Evolutionary conservation across 1,140 invertebrate species (phyloP).

Genomic region (Leucophenga varia): DNA sequence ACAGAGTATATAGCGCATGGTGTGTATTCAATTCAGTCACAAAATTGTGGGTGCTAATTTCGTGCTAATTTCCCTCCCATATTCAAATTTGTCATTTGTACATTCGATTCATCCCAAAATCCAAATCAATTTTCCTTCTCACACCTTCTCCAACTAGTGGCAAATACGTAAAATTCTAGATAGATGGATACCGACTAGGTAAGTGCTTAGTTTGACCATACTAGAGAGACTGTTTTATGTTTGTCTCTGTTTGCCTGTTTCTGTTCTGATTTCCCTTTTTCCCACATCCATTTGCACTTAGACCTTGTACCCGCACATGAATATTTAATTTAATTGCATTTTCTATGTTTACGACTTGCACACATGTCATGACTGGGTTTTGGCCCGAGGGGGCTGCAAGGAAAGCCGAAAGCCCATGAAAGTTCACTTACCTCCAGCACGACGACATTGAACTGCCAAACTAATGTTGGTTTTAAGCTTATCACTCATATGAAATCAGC

Average conservation of each 20-base stretch:
- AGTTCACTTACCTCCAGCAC: conserved; percentile 38
- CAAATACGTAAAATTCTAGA: conserved; percentile 44
- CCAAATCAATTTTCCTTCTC: too few relatives aligned
- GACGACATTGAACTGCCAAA: conserved; percentile 50
- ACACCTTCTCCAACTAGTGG: too few relatives aligned
- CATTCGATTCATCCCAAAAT: too few relatives aligned
- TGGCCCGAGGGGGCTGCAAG: too few relatives aligned
- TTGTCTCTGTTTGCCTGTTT: conserved; percentile 4
- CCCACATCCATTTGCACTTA: conserved; percentile 11
- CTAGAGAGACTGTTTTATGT: conserved; percentile 3
- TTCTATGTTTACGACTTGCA: conserved; percentile 33
- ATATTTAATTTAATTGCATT: conserved; percentile 40
- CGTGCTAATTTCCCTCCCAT: too few relatives aligned
- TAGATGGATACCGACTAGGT: conserved; percentile 45
- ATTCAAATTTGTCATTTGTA: too few relatives aligned
- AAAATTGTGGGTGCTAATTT: too few relatives aligned
- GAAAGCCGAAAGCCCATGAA: background rate
- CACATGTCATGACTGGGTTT: too few relatives aligned
- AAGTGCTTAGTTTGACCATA: conserved; percentile 26
- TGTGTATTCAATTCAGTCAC: too few relatives aligned
- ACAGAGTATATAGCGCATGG: conserved; percentile 18
- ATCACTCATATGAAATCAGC: too few relatives aligned
- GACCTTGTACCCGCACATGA: conserved; percentile 23
- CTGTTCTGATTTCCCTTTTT: conserved; percentile 1
- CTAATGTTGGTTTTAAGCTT: too few relatives aligned